Evolutionary conservation across 1,140 invertebrate genomes (phyloP).

Genomic region (Ceratosolen solmsi): DNA sequence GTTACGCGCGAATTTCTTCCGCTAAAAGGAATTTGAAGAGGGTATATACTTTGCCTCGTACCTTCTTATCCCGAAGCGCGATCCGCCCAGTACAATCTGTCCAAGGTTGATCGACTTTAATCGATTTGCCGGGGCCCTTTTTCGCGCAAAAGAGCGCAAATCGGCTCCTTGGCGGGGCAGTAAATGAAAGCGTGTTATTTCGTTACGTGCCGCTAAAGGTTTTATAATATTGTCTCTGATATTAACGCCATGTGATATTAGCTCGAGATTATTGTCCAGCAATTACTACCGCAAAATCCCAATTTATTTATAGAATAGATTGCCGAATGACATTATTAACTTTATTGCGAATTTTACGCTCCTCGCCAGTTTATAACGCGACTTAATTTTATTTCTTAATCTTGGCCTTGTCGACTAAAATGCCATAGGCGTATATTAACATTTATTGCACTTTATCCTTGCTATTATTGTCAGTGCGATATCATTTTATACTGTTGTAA

Average conservation of each 20-base stretch:
- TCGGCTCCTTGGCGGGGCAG: no score
- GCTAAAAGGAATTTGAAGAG: conserved; percentile 20
- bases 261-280: not conserved
- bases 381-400: not conserved
- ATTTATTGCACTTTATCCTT: no score
- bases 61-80: not conserved
- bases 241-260: not conserved
- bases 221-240: no score
- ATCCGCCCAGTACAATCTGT: conserved; percentile 22
- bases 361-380: not conserved
- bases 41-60: not conserved
- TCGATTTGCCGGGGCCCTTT: conserved; percentile 10
- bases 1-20: not conserved
- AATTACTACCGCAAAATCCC: not conserved
- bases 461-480: no score
- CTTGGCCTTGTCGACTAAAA: not conserved
- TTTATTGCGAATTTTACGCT: not conserved
- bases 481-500: no score
- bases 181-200: not conserved
- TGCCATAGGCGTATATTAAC: no score
- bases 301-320: conserved; percentile 1
- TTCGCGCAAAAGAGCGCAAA: not conserved
- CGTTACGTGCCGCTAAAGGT: not conserved
- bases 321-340: not conserved
- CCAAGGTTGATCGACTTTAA: conserved; percentile 37